Evolutionary conservation across 2,888 invertebrate species (phyloP), one percentile per base, ranked within the genome.

Genomic region (Aricia artaxerxes): DNA sequence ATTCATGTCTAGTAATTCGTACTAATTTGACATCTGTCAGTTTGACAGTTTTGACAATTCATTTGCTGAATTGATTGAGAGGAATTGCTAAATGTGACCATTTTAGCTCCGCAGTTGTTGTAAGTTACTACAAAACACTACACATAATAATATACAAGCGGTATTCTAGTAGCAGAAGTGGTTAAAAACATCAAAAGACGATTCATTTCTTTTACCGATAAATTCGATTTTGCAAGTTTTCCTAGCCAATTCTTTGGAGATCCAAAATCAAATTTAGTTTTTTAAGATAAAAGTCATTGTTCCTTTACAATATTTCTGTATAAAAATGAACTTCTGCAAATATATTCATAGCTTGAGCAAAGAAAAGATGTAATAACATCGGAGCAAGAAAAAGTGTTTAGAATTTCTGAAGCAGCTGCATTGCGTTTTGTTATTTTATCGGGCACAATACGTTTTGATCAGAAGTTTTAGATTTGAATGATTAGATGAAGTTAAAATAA

Each of bases 321-420:
- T 69, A 69, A 69, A 69, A 69, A 35, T 69, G 38, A 69, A 38
- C 13, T 69, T 69, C 69, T 69, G 69, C 69, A 69, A 69, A 69
- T 69, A 69, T 69, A 69, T 69, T 69, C 69, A 69, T 69, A 69
- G 69, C 69, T 69, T 38, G 38, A 69, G 69, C 69, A 69, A 69
- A 69, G 35, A 69, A 69, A 69, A 69, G 69, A 69, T 69, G 69
- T 69, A 69, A 69, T 69, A 69, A 69, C 69, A 69, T 69, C 69
- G 38, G 13, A 13, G 5, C 35, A 69, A 69, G 69, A 69, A 69
- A 69, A 69, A 69, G 69, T 69, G 69, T 35, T 69, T 35, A 69
- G 69, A 69, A 69, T 69, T 35, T 69, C 69, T 69, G 13, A 35
- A 69, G 69, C 35, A 69, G 69, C 69, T 69, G 69, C 69, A 69